Evolutionary conservation across 2,888 invertebrate genomes (phyloP).

Genomic region (Eledone cirrhosa): DNA sequence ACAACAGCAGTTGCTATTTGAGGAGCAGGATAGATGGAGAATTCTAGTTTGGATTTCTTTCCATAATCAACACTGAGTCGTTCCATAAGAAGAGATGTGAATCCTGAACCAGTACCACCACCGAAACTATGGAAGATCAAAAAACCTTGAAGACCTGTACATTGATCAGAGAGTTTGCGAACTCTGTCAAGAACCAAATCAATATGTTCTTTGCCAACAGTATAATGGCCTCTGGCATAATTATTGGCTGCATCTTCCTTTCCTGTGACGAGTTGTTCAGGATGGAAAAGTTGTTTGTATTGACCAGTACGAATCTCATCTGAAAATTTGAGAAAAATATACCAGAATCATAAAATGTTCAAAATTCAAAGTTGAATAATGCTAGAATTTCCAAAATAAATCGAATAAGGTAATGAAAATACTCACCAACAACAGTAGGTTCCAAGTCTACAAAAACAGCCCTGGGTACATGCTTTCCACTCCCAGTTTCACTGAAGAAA

Average conservation of each 20-base stretch:
- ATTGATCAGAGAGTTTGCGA: neutral
- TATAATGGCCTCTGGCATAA: constrained; percentile 10
- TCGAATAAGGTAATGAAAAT: neutral
- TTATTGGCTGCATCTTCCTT: neutral
- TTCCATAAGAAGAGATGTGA: constrained; percentile 79
- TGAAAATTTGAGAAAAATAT: neutral
- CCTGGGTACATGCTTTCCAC: neutral
- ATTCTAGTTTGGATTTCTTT: constrained; percentile 67
- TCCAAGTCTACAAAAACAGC: neutral
- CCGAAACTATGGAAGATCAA: constrained; percentile 3
- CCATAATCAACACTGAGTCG: constrained; percentile 72
- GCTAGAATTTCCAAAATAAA: no score
- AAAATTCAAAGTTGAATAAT: no score
- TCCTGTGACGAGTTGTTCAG: neutral
- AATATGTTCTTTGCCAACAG: neutral
- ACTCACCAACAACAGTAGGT: constrained; percentile 3
- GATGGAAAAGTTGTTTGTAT: neutral
- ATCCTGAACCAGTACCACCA: constrained; percentile 37
- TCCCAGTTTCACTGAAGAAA: neutral
- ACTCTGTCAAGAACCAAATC: neutral
- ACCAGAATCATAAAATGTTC: no score
- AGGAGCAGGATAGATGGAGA: constrained; percentile 88
- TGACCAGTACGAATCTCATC: neutral
- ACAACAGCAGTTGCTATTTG: constrained; percentile 75
- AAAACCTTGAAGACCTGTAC: neutral